Percentiles rank a stretch among this genome's conserved stretches.
Conservation (phyloP, 2,113 vertebrate species). For the Gallinago undulata region DNA sequence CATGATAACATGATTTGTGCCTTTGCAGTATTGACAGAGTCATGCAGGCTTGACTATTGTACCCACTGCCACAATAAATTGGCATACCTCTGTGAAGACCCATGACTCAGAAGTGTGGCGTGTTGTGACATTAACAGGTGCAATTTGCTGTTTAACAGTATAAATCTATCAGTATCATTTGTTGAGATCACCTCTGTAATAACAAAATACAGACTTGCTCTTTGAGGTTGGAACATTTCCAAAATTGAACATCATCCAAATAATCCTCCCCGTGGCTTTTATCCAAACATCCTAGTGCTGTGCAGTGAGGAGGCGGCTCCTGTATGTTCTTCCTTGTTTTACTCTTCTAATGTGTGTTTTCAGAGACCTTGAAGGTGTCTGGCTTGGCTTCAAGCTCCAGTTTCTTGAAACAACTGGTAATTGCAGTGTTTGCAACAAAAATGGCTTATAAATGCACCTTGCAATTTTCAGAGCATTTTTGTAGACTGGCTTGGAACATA, state of each 20-base stretch:
- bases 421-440: slow-evolving; percentile 22
- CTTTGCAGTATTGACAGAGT: background rate
- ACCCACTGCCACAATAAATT: background rate
- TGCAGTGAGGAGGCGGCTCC: background rate
- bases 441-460: background rate
- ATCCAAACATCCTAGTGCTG: background rate
- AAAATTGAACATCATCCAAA: slow-evolving; percentile 23
- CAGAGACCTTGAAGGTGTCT: slow-evolving; percentile 3
- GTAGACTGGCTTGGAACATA: background rate
- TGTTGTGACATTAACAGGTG: background rate
- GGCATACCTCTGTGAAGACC: background rate
- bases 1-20: background rate
- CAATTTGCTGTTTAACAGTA: background rate
- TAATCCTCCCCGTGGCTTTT: slow-evolving; percentile 14
- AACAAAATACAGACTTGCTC: background rate
- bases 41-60: background rate
- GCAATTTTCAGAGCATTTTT: slow-evolving; percentile 23
- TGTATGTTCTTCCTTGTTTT: background rate
- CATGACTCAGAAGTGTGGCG: background rate
- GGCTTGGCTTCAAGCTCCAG: slow-evolving; percentile 3
- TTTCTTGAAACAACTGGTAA: slow-evolving; percentile 48
- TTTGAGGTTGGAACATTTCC: background rate
- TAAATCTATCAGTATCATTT: background rate
- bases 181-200: background rate
- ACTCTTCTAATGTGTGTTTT: slow-evolving; percentile 10